Evolutionary conservation across 2,888 invertebrate genomes (phyloP).

Genomic region (Copidosoma aretas): DNA sequence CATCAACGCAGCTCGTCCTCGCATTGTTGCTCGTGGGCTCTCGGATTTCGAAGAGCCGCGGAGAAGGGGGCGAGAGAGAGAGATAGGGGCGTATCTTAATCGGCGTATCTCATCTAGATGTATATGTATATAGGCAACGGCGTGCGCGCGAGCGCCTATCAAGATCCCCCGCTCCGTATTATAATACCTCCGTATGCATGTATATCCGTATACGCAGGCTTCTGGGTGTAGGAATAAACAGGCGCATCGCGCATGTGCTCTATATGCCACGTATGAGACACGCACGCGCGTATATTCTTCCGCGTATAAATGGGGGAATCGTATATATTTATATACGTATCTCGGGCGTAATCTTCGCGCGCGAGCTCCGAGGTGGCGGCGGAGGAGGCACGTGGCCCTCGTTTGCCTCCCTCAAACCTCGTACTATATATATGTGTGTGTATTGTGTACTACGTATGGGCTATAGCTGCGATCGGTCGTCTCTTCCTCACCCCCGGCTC

Average conservation of each 20-base stretch:
- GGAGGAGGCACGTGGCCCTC: constrained; percentile 48
- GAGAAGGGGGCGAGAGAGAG: constrained; percentile 44
- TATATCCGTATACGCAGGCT: not conserved
- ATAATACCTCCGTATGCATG: constrained; percentile 10
- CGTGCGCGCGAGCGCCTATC: constrained; percentile 47
- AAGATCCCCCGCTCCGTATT: constrained; percentile 52
- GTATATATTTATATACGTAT: constrained; percentile 45
- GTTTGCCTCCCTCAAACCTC: too few species aligned
- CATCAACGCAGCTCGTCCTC: constrained; percentile 8
- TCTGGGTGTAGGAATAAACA: too few species aligned
- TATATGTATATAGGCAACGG: too few species aligned
- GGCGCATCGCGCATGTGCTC: too few species aligned
- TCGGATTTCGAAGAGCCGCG: constrained; percentile 49
- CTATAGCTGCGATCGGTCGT: too few species aligned
- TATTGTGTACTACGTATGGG: too few species aligned
- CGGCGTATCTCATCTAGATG: constrained; percentile 61
- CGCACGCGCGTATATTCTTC: not conserved
- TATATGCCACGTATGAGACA: constrained; percentile 1
- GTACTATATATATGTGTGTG: too few species aligned
- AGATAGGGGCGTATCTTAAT: constrained; percentile 57
- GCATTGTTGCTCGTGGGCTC: constrained; percentile 17
- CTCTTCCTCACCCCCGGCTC: too few species aligned
- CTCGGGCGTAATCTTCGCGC: constrained; percentile 51
- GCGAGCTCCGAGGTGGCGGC: constrained; percentile 37
- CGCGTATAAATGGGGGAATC: constrained; percentile 33